Evolutionary conservation across 2,113 vertebrate genomes (phyloP).

Genomic region (Meleagris gallopavo): DNA sequence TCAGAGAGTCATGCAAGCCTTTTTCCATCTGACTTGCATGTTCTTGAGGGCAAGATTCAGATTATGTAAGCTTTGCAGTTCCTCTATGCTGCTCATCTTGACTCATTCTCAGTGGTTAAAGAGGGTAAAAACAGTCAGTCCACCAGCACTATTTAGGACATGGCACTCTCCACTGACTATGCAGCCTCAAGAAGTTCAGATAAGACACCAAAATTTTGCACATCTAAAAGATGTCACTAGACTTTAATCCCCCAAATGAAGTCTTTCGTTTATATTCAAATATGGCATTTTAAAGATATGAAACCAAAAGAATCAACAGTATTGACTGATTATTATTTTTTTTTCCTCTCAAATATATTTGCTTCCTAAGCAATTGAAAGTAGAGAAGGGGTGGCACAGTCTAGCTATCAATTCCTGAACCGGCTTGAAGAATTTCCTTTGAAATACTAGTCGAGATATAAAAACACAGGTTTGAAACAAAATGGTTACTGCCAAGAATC

Average conservation of each 20-base stretch:
- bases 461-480: constrained; percentile 6
- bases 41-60: not conserved
- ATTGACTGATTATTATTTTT: not conserved
- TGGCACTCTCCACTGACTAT: not conserved
- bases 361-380: not conserved
- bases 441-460: not conserved
- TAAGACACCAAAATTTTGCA: not conserved
- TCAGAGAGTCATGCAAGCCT: not conserved
- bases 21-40: not conserved
- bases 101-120: not conserved
- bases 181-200: not conserved
- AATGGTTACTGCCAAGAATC: not conserved
- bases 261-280: not conserved
- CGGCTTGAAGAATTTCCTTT: not conserved
- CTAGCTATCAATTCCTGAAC: not conserved
- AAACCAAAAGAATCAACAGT: not conserved
- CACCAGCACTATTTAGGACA: not conserved
- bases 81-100: not conserved
- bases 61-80: not conserved
- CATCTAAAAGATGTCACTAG: not conserved
- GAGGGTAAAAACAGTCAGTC: not conserved
- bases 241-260: not conserved
- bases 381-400: not conserved
- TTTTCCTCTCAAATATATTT: not conserved
- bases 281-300: not conserved